Base-by-base conservation (phyloP, 2,888 invertebrate species). In the Sphaeridia pumilis region DNA sequence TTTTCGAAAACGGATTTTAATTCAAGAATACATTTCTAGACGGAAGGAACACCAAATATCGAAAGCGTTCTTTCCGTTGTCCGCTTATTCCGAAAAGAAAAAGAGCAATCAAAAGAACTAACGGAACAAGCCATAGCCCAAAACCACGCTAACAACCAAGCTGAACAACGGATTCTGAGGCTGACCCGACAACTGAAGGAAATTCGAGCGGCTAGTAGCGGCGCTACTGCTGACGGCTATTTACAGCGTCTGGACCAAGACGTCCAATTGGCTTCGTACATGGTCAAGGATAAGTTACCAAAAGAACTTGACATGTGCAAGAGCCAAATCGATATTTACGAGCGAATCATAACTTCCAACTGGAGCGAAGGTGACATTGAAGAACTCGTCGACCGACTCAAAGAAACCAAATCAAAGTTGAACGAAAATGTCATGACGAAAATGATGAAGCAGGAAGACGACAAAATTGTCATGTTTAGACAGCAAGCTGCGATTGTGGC, bases 401-500 rank as follows among this genome's bases (percentile, higher is more conserved):
- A 72, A 55, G 67, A 68, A 25, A 63, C 74, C 45, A 76, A 73
- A 59, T 66, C 69, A 35, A 82, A 85, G 68, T 77, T 87, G 55
- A 84, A 83, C 66, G 76, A 79, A 57, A 69, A 87, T 55, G 79
- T 84, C 1, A 83, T 86, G 69, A 79, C 79, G 49, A 78, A 81
- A 60, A 75, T 86, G 68, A 76, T 78, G 10, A 75, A 75, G 28
- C 74, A 65, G 2, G 70, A 71, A 38, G 77, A 78, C 59, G 87
- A 88, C 69, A 85, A 87, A 68, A 72, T 87, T 58, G 81, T 83
- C 1, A 82, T 88, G 41, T 89, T 87, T 68, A 76, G 88, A 28
- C 88, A 90, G 67, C 89, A 90, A 72, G 86, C 86, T 0, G 77
- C 81, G 0, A 82, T 84, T 24, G 83, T 88, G 44, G 76, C 81